Conservation (phyloP, 2,888 invertebrate species). For the Podabrus alpinus region DNA sequence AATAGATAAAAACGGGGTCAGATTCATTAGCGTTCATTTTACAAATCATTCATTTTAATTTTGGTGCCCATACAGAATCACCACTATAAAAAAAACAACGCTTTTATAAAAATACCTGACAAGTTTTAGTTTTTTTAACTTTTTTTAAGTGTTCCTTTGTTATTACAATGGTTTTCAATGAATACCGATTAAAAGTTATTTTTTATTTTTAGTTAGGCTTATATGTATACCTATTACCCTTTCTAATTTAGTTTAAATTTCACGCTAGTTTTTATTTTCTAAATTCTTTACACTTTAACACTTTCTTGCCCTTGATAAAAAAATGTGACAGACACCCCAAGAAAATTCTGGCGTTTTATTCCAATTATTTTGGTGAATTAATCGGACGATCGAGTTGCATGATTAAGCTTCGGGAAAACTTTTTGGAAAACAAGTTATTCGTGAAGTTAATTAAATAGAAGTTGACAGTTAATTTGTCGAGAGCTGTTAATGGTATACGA, state of each 20-base stretch:
- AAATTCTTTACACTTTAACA: not conserved
- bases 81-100: not conserved
- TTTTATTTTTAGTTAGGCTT: not conserved
- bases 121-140: not conserved
- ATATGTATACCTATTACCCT: not conserved
- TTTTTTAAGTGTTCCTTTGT: not conserved
- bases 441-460: not conserved
- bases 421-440: not conserved
- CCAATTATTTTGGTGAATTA: not conserved
- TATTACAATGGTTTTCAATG: not conserved
- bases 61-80: not conserved
- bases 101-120: not conserved
- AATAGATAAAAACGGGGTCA: not conserved
- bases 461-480: constrained; percentile 10
- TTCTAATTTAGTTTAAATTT: not conserved
- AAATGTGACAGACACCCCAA: not conserved
- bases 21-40: not conserved
- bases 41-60: not conserved
- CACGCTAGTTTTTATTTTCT: not conserved
- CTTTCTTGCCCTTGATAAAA: not conserved
- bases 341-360: not conserved
- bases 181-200: not conserved
- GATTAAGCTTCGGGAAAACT: not conserved
- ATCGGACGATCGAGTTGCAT: not conserved
- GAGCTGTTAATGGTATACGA: constrained; percentile 3